A percentile compares a stretch with the other conserved stretches of the same genome.
Evolutionary conservation across 2,797 vertebrate species (phyloP).

Genomic region (Chelon labrosus): DNA sequence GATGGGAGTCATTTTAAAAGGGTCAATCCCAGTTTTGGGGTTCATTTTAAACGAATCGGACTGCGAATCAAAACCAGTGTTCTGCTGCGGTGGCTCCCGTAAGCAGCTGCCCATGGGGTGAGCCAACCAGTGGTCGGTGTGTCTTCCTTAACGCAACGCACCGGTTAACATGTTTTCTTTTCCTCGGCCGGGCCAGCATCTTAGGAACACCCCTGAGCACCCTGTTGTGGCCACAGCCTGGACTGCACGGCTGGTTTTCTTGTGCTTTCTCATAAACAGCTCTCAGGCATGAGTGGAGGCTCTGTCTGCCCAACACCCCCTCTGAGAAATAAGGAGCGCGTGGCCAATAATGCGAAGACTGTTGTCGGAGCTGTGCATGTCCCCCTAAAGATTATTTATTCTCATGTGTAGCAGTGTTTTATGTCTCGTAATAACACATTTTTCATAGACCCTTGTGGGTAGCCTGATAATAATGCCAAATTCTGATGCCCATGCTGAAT

Average conservation of each 20-base stretch:
- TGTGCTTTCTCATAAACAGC: constrained; percentile 50
- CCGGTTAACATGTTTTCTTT: constrained; percentile 27
- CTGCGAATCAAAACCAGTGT: constrained; percentile 37
- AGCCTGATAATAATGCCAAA: not conserved
- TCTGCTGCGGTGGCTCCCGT: not conserved
- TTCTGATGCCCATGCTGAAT: not conserved
- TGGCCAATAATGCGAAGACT: constrained; percentile 53
- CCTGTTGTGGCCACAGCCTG: constrained; percentile 24
- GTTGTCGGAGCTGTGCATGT: constrained; percentile 14
- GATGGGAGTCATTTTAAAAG: constrained; percentile 54
- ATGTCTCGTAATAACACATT: constrained; percentile 18
- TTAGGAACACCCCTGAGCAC: constrained; percentile 33
- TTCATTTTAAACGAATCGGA: constrained; percentile 34
- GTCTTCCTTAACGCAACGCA: constrained; percentile 25
- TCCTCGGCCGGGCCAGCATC: constrained; percentile 22
- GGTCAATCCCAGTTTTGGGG: constrained; percentile 43
- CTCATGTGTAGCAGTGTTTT: constrained; percentile 20
- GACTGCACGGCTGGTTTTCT: constrained; percentile 45
- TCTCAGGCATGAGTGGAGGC: constrained; percentile 37
- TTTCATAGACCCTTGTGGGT: not conserved
- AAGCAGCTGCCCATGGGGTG: constrained; percentile 17
- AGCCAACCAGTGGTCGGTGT: constrained; percentile 25
- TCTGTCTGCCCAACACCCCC: constrained; percentile 31
- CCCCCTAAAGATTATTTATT: constrained; percentile 26
- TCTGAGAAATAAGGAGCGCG: constrained; percentile 48